Conservation (phyloP, 2,888 invertebrate species). For the Amphipoea lucens region DNA sequence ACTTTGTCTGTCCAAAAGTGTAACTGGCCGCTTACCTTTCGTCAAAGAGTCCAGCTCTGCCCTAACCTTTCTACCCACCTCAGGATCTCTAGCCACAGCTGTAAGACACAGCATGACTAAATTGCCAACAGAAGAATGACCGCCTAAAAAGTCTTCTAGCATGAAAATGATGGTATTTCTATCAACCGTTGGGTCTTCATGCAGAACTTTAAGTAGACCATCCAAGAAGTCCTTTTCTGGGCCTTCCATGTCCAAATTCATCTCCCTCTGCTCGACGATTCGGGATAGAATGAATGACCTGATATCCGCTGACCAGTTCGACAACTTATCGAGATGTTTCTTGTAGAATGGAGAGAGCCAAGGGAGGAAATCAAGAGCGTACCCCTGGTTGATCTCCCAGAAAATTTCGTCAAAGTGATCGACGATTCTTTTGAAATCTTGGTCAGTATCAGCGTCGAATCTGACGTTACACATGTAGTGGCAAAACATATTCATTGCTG, state of each 20-base stretch:
- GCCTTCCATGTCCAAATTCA: constrained; percentile 89
- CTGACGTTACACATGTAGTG: constrained; percentile 96
- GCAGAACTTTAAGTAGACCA: constrained; percentile 93
- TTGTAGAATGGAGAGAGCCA: constrained; percentile 94
- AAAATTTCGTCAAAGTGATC: constrained; percentile 96
- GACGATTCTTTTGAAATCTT: constrained; percentile 92
- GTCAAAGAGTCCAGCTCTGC: constrained; percentile 92
- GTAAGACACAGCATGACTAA: constrained; percentile 94
- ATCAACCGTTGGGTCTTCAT: constrained; percentile 92
- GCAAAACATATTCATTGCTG: constrained; percentile 96
- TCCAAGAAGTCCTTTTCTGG: constrained; percentile 95
- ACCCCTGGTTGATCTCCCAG: constrained; percentile 97
- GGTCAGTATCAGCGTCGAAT: constrained; percentile 92
- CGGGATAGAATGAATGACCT: constrained; percentile 93
- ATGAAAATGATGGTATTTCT: constrained; percentile 95
- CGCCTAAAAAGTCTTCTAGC: constrained; percentile 96
- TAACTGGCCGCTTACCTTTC: constrained; percentile 89
- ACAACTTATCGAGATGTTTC: constrained; percentile 92
- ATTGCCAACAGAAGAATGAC: constrained; percentile 96
- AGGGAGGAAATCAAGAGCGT: constrained; percentile 96
- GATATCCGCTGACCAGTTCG: constrained; percentile 93
- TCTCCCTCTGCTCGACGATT: constrained; percentile 91
- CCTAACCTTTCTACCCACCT: constrained; percentile 92
- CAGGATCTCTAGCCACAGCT: constrained; percentile 92
- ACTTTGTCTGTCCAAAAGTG: constrained; percentile 91